Base-by-base conservation (phyloP, 2,113 vertebrate species). In the Barnardius zonarius region DNA sequence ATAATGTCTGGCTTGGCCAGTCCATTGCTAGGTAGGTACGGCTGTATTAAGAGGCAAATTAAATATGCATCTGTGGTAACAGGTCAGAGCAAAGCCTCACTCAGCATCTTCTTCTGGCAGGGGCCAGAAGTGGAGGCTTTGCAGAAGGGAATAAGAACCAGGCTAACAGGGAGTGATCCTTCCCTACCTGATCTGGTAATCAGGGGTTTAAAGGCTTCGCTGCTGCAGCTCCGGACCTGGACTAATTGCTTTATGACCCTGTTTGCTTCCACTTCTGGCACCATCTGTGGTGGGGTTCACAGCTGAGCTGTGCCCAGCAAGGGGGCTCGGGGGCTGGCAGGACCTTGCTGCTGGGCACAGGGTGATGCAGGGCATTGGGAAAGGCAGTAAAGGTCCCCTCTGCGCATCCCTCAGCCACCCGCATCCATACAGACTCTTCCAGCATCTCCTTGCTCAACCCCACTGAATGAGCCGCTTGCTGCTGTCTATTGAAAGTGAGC, bases 401-500 rank as follows among this genome's bases (percentile, higher is more conserved):
- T 80, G 33, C 15, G 7, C 10, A 0, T 51, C 54, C 44, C 57
- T 5, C 5, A 48, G 35, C 68, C 63, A 55, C 49, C 27, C 84
- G 24, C 0, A 0, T 14, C 44, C 3, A 0, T 2, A 24, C 2
- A 8, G 54, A 3, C 13, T 62, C 33, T 31, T 69, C 69, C 70
- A 74, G 35, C 64, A 13, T 1, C 44, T 51, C 44, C 66, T 68
- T 27, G 52, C 72, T 68, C 27, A 25, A 46, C 19, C 39, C 61
- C 52, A 3, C 31, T 3, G 8, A 64, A 55, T 10, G 52, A 76
- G 37, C 28, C 2, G 0, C 51, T 84, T 24, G 1, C 57, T 63
- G 46, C 10, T 28, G 17, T 28, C 35, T 15, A 5, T 41, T 75
- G 41, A 30, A 75, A 64, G 15, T 7, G 25, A 93, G 35, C 31